Evolutionary conservation across 2,797 vertebrate genomes (phyloP), one percentile per base, ranked within the genome.

Genomic region (Pristis pectinata): DNA sequence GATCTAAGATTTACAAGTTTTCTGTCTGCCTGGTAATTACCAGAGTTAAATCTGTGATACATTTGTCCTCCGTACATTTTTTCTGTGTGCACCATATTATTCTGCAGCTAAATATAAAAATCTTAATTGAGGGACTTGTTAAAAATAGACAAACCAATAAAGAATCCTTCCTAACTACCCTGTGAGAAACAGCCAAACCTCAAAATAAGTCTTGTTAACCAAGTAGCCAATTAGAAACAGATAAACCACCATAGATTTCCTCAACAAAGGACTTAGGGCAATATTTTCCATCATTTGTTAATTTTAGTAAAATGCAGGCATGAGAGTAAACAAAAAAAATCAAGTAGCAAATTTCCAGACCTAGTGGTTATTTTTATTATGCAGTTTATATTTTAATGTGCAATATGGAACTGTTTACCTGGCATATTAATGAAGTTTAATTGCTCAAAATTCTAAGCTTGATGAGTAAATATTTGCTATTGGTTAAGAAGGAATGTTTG

Each of bases 171-270:
- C 37, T 74, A 94, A 94, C 0, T 67, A 1, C 59, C 87, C 22
- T n/a, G 59, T 67, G 59, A 91, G 67, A 91, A 67, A 37, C 87
- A 91, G 87, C 87, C 87, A 91, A 91, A 91, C 87, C 87, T 91
- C 87, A 91, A 41, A 91, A 41, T 67, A 37, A 61, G 59, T 19
- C n/a, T 67, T 37, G 61, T 67, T 91, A 91, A 37, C 87, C 87
- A n/a, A 53, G 30, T 30, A 94, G 30, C 92, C 70, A 94, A 76
- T 53, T 94, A 76, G 70, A 94, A 94, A 74, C 70, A 76, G 70
- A 94, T 30, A 94, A 72, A 94, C 64, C 41, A 72, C 41, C 6
- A 49, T 72, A 70, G 41, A 30, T 49, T 76, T 76, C 44, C 13
- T 91, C n/a, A 91, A 41, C 59, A 91, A 91, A 91, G 17, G 19